Base-by-base conservation (phyloP, 1,140 invertebrate genomes). In the Platyscapa corneri region DNA sequence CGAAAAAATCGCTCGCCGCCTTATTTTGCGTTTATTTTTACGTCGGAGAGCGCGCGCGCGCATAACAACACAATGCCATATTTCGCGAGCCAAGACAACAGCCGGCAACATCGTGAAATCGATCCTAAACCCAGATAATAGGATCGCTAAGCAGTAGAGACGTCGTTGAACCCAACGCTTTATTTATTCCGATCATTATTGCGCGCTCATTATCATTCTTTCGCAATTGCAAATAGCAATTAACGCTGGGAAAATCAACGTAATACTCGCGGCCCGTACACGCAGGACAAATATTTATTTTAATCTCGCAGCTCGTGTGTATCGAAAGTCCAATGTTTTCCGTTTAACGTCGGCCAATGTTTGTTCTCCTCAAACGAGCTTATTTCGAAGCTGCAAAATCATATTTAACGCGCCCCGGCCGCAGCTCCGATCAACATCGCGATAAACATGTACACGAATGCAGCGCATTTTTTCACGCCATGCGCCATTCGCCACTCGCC, bases 61-160 rank as follows among this genome's bases (percentile, higher is more conserved):
- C n/a, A n/a, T n/a, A n/a, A n/a, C n/a, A n/a, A n/a, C n/a, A n/a
- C n/a, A n/a, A n/a, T n/a, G n/a, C n/a, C n/a, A n/a, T n/a, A n/a
- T n/a, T n/a, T n/a, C n/a, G 23, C 27, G 7, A 80, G 0, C 8
- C 6, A 3, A n/a, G 39, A 32, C 42, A 81, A 32, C 32, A 80
- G 34, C 56, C n/a, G 20, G 27, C 79, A 81, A 74, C n/a, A 72
- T 74, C 67, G 32, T 74, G 67, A 82, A 82, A 82, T 82, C 46
- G 67, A 82, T 74, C 70, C 46, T 74, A 56, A 72, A 18, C 49
- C 0, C 23, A 56, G 67, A 82, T 83, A 83, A 75, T 32, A 64
- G 20, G 14, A 27, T 53, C 34, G 79, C 53, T 67, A 82, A 70
- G 10, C 37, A 32, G 30, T 3, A 0, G 0, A 37, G 67, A 39